Conservation (phyloP, 1,140 invertebrate genomes). For the Drosophila nannoptera region DNA sequence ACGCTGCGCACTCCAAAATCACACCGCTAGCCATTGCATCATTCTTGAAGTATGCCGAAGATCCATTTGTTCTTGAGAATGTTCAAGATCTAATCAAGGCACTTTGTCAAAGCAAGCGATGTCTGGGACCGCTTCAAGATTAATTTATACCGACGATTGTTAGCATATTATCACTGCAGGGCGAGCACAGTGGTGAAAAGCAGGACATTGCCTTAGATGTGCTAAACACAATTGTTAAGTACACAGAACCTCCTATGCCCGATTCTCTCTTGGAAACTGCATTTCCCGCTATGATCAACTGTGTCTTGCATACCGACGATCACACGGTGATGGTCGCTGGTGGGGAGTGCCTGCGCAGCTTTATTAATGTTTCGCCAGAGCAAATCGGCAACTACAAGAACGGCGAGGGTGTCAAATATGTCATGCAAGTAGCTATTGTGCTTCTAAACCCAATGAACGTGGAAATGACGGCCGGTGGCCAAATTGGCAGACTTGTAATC, state of each 20-base stretch:
- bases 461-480: slow-evolving; percentile 84
- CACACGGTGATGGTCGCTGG: slow-evolving; percentile 86
- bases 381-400: slow-evolving; percentile 83
- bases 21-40: slow-evolving; percentile 86
- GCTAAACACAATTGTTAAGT: slow-evolving; percentile 82
- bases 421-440: slow-evolving; percentile 84
- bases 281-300: slow-evolving; percentile 84
- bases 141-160: slow-evolving; percentile 86
- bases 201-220: slow-evolving; percentile 84
- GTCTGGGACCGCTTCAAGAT: slow-evolving; percentile 83
- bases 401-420: slow-evolving; percentile 84
- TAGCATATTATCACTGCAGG: slow-evolving; percentile 67
- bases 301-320: slow-evolving; percentile 84
- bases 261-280: slow-evolving; percentile 82
- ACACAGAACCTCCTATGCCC: slow-evolving; percentile 82
- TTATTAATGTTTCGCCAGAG: slow-evolving; percentile 84
- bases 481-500: slow-evolving; percentile 86
- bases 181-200: slow-evolving; percentile 57
- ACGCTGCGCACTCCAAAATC: slow-evolving; percentile 84
- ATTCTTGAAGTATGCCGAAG: slow-evolving; percentile 85
- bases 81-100: slow-evolving; percentile 86
- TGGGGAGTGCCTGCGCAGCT: slow-evolving; percentile 87
- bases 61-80: slow-evolving; percentile 83
- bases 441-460: slow-evolving; percentile 85
- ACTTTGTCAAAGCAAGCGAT: slow-evolving; percentile 83